These are phyloP conservation scores for Oscheius onirici DNA, from an alignment of 2,888 invertebrate genomes.

Conservation along the genomic window DNA sequence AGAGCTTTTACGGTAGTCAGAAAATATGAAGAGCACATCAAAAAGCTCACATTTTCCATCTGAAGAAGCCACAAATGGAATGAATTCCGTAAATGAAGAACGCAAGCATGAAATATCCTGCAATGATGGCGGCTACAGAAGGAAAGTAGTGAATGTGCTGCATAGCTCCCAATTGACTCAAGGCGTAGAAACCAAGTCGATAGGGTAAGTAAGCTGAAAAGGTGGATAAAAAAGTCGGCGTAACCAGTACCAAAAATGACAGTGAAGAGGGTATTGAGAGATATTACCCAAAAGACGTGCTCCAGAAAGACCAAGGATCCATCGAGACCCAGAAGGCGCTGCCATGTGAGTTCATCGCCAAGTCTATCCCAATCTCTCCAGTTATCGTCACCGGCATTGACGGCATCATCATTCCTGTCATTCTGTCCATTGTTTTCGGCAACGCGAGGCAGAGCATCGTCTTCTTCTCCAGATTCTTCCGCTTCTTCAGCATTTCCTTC, in stretches of 20 bases:
- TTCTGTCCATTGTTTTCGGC: slow-evolving; percentile 16
- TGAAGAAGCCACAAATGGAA: slow-evolving; percentile 79
- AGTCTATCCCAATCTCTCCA: slow-evolving; percentile 75
- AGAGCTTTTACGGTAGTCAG: too few species aligned
- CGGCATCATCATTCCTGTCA: slow-evolving; percentile 12
- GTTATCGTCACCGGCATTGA: slow-evolving; percentile 55
- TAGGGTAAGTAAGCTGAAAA: slow-evolving; percentile 88
- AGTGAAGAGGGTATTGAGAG: slow-evolving; percentile 93
- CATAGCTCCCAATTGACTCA: slow-evolving; percentile 80
- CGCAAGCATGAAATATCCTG: slow-evolving; percentile 88
- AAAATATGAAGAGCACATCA: neutral
- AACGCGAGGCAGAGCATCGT: neutral
- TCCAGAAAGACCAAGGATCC: slow-evolving; percentile 96
- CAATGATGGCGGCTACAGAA: slow-evolving; percentile 70
- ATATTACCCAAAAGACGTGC: slow-evolving; percentile 99
- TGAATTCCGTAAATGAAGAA: slow-evolving; percentile 84
- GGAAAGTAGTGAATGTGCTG: slow-evolving; percentile 77
- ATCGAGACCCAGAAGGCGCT: slow-evolving; percentile 82
- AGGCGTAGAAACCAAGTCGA: slow-evolving; percentile 88
- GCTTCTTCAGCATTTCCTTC: neutral
- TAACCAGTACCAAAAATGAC: slow-evolving; percentile 82
- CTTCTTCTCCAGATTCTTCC: slow-evolving; percentile 2
- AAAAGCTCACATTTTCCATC: slow-evolving; percentile 71
- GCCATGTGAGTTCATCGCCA: slow-evolving; percentile 95
- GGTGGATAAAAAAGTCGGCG: neutral